Evolutionary conservation across 64 coral and sea anemone species (phyloP).

Genomic region (Dendronephthya gigantea): DNA sequence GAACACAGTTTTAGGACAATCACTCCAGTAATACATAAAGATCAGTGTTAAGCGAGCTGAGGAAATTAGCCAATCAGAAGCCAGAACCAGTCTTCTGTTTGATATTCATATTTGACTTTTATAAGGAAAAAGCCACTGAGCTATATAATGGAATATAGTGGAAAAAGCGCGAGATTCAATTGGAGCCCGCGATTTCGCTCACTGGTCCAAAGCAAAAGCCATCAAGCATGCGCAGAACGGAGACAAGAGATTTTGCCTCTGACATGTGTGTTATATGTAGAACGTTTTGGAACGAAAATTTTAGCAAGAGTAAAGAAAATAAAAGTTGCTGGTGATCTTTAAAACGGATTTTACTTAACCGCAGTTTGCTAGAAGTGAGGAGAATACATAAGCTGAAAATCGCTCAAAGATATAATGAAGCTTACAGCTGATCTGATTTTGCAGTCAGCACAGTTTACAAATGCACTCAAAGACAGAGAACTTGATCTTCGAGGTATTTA

Average conservation of each 20-base stretch:
- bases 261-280: background rate
- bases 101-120: no score
- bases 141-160: no score
- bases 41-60: no score
- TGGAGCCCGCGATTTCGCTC: background rate
- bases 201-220: background rate
- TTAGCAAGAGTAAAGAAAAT: background rate
- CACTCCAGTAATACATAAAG: no score
- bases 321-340: background rate
- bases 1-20: no score
- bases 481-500: conserved; percentile 79
- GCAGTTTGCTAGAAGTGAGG: background rate
- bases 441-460: conserved; percentile 85
- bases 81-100: no score
- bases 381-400: background rate
- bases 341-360: background rate
- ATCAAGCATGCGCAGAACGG: background rate
- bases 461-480: conserved; percentile 92
- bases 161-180: no score
- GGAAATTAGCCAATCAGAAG: no score
- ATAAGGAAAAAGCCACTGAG: no score
- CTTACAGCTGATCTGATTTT: conserved; percentile 90
- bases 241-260: no score
- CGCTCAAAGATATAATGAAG: background rate
- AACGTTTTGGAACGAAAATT: background rate